Evolutionary conservation across 2,888 invertebrate genomes (phyloP).

Genomic region (Rhingia campestris): DNA sequence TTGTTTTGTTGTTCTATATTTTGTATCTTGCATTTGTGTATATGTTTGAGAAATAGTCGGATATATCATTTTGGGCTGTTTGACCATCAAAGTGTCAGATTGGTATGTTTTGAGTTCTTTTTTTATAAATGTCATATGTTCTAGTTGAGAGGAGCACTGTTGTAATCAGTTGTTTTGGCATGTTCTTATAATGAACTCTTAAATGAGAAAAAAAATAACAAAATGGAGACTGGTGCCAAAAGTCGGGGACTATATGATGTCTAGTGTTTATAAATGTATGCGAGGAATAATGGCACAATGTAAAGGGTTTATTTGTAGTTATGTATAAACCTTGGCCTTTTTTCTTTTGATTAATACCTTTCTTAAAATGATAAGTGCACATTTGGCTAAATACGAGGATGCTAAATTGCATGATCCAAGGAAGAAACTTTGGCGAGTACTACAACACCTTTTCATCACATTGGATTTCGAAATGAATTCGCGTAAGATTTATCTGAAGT

Average conservation of each 20-base stretch:
- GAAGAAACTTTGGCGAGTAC: no score
- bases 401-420: no score
- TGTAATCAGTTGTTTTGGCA: constrained; percentile 15
- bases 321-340: neutral
- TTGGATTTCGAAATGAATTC: no score
- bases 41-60: constrained; percentile 22
- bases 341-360: no score
- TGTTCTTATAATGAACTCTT: constrained; percentile 10
- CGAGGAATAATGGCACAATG: neutral
- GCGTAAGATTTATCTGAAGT: no score
- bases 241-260: constrained; percentile 1
- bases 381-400: no score
- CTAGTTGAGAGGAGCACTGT: constrained; percentile 7
- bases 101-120: constrained; percentile 36
- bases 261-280: constrained; percentile 18
- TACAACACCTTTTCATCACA: no score
- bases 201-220: constrained; percentile 6
- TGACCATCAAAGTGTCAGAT: constrained; percentile 61
- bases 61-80: constrained; percentile 50
- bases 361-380: no score
- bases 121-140: constrained; percentile 39
- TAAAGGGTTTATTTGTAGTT: neutral
- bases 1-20: neutral
- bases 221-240: constrained; percentile 16
- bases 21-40: constrained; percentile 23